These are phyloP conservation scores for Ceratitis capitata DNA, from an alignment of 1,140 invertebrate species.

Conservation along the genomic window DNA sequence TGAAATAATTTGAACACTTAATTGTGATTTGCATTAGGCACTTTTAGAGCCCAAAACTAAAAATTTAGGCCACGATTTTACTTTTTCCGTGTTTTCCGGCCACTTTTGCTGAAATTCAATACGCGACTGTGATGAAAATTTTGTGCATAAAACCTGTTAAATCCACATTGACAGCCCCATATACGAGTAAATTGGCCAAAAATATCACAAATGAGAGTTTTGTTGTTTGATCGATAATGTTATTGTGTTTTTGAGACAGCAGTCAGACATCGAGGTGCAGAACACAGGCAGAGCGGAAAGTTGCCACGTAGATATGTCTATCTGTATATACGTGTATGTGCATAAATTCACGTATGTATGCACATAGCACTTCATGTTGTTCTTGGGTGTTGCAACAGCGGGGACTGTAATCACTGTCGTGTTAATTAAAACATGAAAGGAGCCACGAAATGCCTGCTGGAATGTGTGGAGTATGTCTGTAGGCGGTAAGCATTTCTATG, in stretches of 20 bases:
- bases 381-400: too few species aligned
- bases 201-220: constrained; percentile 21
- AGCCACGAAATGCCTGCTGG: too few species aligned
- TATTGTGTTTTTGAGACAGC: background rate
- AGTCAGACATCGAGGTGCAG: background rate
- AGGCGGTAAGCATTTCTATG: background rate
- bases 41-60: background rate
- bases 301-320: background rate
- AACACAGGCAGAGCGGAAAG: background rate
- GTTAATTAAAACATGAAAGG: too few species aligned
- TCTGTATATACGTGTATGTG: background rate
- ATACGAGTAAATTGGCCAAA: constrained; percentile 33
- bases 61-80: background rate
- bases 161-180: constrained; percentile 4
- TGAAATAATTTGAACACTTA: background rate
- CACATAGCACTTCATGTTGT: too few species aligned
- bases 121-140: constrained; percentile 51
- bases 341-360: background rate
- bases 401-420: too few species aligned
- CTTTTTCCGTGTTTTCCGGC: constrained; percentile 39
- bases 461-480: too few species aligned
- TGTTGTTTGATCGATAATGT: constrained; percentile 58
- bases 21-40: background rate
- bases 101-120: constrained; percentile 55
- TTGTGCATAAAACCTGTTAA: constrained; percentile 43